Conservation (phyloP, 2,113 vertebrate species). For the Eulacestoma nigropectus region DNA sequence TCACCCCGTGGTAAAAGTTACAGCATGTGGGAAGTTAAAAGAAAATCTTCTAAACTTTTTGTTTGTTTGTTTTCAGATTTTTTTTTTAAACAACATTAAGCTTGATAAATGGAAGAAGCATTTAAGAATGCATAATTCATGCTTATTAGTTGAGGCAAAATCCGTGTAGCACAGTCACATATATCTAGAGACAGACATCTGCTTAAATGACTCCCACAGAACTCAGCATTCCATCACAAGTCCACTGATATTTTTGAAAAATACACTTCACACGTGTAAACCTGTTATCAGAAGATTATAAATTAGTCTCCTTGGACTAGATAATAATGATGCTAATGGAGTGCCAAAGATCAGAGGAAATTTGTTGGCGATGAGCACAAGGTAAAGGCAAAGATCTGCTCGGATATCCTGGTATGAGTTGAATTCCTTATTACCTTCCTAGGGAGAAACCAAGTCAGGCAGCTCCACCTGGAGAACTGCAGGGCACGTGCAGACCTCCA, state of each 20-base stretch:
- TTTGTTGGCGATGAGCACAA: not conserved
- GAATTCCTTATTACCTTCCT: not conserved
- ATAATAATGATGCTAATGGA: not conserved
- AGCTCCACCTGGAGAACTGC: not conserved
- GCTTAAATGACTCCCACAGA: not conserved
- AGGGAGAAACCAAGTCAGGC: not conserved
- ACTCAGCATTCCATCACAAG: not conserved
- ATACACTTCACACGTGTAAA: not conserved
- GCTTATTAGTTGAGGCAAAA: not conserved
- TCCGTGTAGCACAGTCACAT: not conserved
- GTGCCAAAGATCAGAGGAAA: not conserved
- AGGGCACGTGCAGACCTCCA: not conserved
- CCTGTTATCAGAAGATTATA: not conserved
- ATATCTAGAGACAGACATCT: not conserved
- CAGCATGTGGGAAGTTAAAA: not conserved
- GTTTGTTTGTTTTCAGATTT: not conserved
- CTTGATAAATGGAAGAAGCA: not conserved
- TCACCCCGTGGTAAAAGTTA: not conserved
- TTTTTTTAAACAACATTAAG: not conserved
- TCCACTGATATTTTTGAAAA: not conserved
- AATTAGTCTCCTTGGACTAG: not conserved
- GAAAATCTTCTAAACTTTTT: not conserved
- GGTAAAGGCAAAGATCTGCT: not conserved
- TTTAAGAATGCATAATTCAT: not conserved
- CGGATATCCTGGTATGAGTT: not conserved